These are phyloP conservation scores for Cotesia chilonis DNA, from an alignment of 1,140 invertebrate genomes.

Conservation along the genomic window DNA sequence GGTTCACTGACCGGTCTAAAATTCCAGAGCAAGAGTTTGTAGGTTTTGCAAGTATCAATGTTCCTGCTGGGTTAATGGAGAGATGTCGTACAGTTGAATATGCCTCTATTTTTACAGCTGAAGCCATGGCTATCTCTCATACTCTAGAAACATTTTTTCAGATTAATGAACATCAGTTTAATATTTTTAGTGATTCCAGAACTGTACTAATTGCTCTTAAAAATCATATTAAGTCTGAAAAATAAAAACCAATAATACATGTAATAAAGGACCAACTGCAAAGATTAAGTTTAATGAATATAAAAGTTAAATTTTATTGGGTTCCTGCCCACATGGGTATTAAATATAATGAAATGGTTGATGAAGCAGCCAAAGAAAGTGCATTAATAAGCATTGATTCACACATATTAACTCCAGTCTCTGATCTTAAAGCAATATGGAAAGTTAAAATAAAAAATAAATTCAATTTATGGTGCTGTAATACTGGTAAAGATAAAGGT, in stretches of 20 bases:
- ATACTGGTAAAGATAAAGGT: constrained; percentile 1
- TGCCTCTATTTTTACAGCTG: constrained; percentile 25
- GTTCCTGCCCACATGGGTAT: constrained; percentile 23
- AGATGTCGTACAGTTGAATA: not conserved
- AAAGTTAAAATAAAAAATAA: not conserved
- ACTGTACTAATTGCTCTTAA: constrained; percentile 12
- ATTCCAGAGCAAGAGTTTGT: not conserved
- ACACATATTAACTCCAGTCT: constrained; percentile 14
- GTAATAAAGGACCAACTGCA: constrained; percentile 17
- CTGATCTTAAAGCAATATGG: constrained; percentile 17
- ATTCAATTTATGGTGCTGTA: constrained; percentile 13
- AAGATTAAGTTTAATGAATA: not conserved
- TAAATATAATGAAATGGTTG: constrained; percentile 6
- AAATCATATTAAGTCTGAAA: not conserved
- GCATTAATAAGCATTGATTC: constrained; percentile 8
- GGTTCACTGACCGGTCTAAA: constrained; percentile 22
- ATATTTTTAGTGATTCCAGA: constrained; percentile 18
- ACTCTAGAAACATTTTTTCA: not conserved
- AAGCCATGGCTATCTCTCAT: constrained; percentile 17
- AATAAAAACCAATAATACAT: not conserved
- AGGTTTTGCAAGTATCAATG: not conserved
- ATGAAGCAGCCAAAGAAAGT: constrained; percentile 21
- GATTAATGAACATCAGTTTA: not conserved
- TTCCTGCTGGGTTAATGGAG: not conserved
- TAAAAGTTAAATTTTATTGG: constrained; percentile 5